Conservation (phyloP, 2,797 vertebrate species). For the Momotus momota region DNA sequence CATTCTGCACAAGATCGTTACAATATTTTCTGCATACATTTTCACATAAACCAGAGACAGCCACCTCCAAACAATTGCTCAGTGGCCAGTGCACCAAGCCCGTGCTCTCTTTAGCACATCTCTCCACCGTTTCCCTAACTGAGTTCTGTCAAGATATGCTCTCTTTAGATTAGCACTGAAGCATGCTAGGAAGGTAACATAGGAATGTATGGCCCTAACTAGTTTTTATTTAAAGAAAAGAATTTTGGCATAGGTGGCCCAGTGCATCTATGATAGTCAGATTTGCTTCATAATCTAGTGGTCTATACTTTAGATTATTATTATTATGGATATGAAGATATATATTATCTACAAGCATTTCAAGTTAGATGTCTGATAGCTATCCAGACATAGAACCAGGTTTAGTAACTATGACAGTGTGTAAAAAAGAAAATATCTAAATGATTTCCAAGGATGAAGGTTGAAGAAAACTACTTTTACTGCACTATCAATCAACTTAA, state of each 20-base stretch:
- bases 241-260: background rate
- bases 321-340: background rate
- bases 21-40: background rate
- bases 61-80: background rate
- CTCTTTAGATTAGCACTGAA: background rate
- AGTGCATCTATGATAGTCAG: background rate
- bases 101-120: fast-evolving
- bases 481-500: background rate
- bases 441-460: background rate
- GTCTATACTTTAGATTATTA: background rate
- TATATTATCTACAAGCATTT: background rate
- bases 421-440: background rate
- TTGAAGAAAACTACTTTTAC: background rate
- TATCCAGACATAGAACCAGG: background rate
- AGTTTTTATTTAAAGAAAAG: background rate
- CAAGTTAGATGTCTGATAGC: background rate
- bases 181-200: background rate
- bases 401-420: background rate
- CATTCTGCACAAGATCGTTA: too few relatives aligned
- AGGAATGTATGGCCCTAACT: background rate
- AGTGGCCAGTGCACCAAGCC: background rate
- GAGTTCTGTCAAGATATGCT: background rate
- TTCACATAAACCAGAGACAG: background rate
- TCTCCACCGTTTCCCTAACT: background rate
- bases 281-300: background rate